Evolutionary conservation across 2,888 invertebrate genomes (phyloP), one percentile per base, ranked within the genome.

Genomic region (Resseliella maxima): DNA sequence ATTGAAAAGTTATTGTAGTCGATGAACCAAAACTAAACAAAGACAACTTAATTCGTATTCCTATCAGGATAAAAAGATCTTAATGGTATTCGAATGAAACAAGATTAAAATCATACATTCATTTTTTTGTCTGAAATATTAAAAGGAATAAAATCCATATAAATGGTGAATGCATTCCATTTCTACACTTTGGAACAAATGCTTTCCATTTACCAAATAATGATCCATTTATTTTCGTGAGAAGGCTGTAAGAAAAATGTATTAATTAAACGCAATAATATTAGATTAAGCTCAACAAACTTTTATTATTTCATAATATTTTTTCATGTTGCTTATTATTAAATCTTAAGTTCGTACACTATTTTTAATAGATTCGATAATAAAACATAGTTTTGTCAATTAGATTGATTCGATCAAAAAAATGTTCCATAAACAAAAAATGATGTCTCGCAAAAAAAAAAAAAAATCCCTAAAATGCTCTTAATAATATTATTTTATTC

Each of bases 11-110:
- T n/a, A n/a, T n/a, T n/a, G n/a, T n/a, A n/a, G n/a, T 72, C 31
- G 72, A 72, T 72, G 72, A 31, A 72, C 35, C 35, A 72, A 72
- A 72, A 72, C n/a, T 50, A 50, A 2, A 24, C n/a, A 24, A 24
- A 24, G 59, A 59, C 50, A 2, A 27, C 27, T 8, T 27, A 2
- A 59, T 59, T 59, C 3, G 15, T 72, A 72, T 31, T 72, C 35
- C 31, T 72, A 72, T 72, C 72, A 72, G 72, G n/a, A 72, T 18
- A 72, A n/a, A n/a, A n/a, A n/a, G n/a, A 72, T 72, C 31, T 72
- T 12, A 72, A 72, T 72, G 72, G 72, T 12, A n/a, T 24, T 27
- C 10, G 31, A 72, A 72, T 72, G 15, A 18, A 50, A 50, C 2
- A 18, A 2, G 2, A 8, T 15, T 50, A 2, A 2, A 18, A 15